Conservation (phyloP, 92 coral and sea anemone genomes). For the Parazoanthus atlanticus region DNA sequence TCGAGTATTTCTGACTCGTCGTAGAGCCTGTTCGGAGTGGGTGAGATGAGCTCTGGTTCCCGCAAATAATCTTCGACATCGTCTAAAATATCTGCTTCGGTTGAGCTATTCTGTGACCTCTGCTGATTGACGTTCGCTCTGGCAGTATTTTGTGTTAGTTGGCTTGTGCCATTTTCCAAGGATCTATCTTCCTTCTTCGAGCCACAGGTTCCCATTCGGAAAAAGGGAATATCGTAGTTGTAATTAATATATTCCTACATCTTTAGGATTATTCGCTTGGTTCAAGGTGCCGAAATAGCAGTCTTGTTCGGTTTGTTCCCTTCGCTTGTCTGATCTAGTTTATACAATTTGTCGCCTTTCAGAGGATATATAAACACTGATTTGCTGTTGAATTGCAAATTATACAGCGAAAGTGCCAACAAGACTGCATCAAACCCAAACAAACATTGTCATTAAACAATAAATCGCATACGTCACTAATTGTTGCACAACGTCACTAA, state of each 20-base stretch:
- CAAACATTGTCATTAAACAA: conserved; percentile 6
- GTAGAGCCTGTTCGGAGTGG: conserved; percentile 4
- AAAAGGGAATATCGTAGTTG: neutral
- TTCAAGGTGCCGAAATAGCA: neutral
- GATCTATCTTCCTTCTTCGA: conserved; percentile 9
- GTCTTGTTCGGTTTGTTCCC: neutral
- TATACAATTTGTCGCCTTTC: neutral
- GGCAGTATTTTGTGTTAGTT: neutral
- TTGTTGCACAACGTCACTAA: conserved; percentile 19
- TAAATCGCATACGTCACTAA: conserved; percentile 17
- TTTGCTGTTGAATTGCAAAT: conserved; percentile 20
- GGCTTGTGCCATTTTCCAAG: neutral
- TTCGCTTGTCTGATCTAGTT: neutral
- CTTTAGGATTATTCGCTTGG: no score
- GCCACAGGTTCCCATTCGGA: conserved; percentile 40
- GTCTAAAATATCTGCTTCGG: neutral
- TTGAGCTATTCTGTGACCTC: neutral
- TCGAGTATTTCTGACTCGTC: conserved; percentile 16
- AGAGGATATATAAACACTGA: neutral
- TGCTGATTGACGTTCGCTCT: neutral
- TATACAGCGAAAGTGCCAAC: neutral
- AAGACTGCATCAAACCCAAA: neutral
- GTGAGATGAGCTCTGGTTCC: neutral
- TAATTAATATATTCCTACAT: neutral
- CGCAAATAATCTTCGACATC: conserved; percentile 36